These are phyloP conservation scores for Myopa tessellatipennis DNA, from an alignment of 2,888 invertebrate species.

Conservation along the genomic window DNA sequence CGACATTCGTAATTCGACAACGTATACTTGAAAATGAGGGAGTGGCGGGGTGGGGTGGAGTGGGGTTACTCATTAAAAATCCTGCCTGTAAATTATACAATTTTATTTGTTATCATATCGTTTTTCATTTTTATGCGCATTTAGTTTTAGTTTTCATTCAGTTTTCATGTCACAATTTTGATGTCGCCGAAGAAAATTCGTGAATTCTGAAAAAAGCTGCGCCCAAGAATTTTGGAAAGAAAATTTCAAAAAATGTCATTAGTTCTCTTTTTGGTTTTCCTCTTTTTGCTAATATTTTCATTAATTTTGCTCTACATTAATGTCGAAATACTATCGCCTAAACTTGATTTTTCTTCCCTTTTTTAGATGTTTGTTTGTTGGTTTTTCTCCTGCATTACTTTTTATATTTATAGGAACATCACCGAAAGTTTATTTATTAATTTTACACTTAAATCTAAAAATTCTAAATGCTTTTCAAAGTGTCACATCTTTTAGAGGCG, in stretches of 20 bases:
- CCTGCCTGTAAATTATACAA: conserved; percentile 66
- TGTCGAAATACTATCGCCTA: conserved; percentile 47
- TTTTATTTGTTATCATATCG: conserved; percentile 46
- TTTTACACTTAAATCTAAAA: conserved; percentile 65
- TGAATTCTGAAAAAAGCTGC: not conserved
- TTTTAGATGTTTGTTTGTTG: conserved; percentile 49
- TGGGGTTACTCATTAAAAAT: conserved; percentile 50
- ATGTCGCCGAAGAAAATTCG: conserved; percentile 18
- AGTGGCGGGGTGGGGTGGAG: conserved; percentile 14
- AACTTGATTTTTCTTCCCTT: conserved; percentile 45
- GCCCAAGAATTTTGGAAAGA: conserved; percentile 1
- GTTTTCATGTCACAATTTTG: conserved; percentile 36
- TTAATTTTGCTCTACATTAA: conserved; percentile 39
- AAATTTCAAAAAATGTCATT: conserved; percentile 10
- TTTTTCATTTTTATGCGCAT: conserved; percentile 38
- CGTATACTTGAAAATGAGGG: not conserved
- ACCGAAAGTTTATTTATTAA: conserved; percentile 64
- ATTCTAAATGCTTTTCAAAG: conserved; percentile 44
- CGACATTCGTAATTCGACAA: conserved; percentile 23
- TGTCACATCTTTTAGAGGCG: conserved; percentile 39
- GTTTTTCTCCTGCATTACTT: too few relatives aligned
- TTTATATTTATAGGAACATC: conserved; percentile 64
- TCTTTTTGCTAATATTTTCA: conserved; percentile 29
- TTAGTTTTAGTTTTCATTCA: conserved; percentile 40
- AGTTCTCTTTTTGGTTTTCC: not conserved